phyloP scores from a whole-genome alignment of 2,113 vertebrate species.

The Brienomyrus brachyistius region DNA sequence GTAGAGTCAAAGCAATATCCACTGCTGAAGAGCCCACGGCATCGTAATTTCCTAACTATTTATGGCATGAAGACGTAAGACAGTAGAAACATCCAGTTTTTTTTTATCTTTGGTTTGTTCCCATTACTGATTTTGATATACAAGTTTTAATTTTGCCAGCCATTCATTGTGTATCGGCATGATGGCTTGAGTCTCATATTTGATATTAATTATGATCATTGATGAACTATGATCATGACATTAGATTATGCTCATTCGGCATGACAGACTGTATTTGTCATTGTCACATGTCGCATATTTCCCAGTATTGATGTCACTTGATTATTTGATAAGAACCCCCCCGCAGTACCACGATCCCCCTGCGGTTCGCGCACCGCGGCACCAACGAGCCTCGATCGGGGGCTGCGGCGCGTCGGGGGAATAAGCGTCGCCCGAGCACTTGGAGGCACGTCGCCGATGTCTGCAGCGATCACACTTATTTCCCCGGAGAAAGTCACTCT shows the following conservation, averaged over 20 bases:
- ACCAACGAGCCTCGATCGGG: not conserved
- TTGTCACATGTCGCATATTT: not conserved
- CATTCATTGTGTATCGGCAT: not conserved
- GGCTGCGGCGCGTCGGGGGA: conserved; percentile 13
- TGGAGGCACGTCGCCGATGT: conserved; percentile 45
- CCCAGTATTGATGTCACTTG: not conserved
- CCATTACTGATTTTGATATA: not conserved
- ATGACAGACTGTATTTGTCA: not conserved
- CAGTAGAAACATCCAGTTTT: not conserved
- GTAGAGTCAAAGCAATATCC: not conserved
- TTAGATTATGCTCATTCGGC: not conserved
- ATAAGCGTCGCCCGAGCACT: conserved; percentile 54
- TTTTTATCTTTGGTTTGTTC: not conserved
- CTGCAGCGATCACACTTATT: conserved; percentile 50
- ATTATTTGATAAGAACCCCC: not conserved
- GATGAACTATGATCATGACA: no score
- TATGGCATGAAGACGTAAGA: not conserved
- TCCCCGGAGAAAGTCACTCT: conserved; percentile 43
- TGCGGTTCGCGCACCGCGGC: not conserved
- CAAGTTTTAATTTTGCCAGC: not conserved
- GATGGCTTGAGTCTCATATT: not conserved
- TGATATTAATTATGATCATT: not conserved
- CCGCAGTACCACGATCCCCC: not conserved
- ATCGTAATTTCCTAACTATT: not conserved
- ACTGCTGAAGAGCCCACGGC: not conserved